Evolutionary conservation across 2,797 vertebrate genomes (phyloP).

Genomic region (Emydoidea blandingii): DNA sequence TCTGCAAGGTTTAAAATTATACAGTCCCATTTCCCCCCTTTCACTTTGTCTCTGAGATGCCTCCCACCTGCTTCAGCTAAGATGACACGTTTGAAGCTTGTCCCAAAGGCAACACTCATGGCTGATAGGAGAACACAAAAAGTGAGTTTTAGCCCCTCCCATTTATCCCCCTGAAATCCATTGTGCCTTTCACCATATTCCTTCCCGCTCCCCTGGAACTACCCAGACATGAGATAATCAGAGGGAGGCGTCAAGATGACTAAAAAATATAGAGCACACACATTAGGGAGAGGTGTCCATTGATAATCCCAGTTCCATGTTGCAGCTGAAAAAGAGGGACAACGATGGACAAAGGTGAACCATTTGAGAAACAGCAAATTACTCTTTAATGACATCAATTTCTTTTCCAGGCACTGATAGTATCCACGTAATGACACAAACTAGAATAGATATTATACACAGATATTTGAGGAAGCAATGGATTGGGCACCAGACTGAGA

Average conservation of each 20-base stretch:
- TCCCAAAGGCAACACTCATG: accelerated
- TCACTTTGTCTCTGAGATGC: not conserved
- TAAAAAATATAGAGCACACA: not conserved
- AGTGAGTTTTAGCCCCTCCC: not conserved
- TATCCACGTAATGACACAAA: slow-evolving; percentile 31
- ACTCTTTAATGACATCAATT: not conserved
- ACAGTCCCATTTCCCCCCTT: not conserved
- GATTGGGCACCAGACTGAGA: slow-evolving; percentile 15
- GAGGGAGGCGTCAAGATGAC: not conserved
- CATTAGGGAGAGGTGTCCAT: not conserved
- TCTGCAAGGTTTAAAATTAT: not conserved
- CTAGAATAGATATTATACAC: slow-evolving; percentile 51
- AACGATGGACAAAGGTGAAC: not conserved
- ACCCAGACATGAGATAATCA: not conserved
- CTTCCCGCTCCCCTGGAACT: not conserved
- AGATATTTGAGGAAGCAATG: not conserved
- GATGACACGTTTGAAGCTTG: not conserved
- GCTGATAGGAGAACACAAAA: not conserved
- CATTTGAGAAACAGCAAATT: not conserved
- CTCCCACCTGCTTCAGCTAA: not conserved
- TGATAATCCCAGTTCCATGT: not conserved
- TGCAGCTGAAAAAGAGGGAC: not conserved
- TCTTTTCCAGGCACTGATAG: slow-evolving; percentile 40
- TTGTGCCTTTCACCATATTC: not conserved
- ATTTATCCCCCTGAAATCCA: not conserved